Base-by-base conservation (phyloP, 2,797 vertebrate genomes). In the Somateria mollissima region DNA sequence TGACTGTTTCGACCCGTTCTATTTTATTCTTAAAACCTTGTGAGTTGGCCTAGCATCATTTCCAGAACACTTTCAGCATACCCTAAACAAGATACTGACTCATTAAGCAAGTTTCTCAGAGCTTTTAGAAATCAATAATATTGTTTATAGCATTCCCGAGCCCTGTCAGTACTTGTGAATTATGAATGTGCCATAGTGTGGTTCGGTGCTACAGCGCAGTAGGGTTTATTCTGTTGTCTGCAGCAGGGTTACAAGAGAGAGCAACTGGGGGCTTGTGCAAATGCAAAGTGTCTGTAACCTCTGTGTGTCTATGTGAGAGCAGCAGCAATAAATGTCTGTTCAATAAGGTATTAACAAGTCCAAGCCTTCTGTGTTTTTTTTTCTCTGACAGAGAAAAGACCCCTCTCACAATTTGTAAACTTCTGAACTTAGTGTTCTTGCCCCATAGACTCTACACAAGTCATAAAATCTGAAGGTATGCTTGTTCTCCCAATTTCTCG, bases 381-480 rank as follows among this genome's bases (percentile, higher is more conserved):
- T 56, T 18, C 13, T 88, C 47, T 62, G 43, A 36, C n/a, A 73
- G 64, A 75, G 41, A 61, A 65, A 27, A 95, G 73, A 65, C 57
- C 74, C 10, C 27, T 77, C 19, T 90, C 49, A 69, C 17, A 45
- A 32, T 74, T 69, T 75, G 27, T 41, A 77, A 24, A 85, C 66
- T 82, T 89, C 58, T 71, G 80, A 83, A 74, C 32, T 43, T 61
- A 58, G 9, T 37, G 13, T 70, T 91, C 64, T 86, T 94, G 27
- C 30, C 49, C 36, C 1, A 0, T 25, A 84, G 32, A 84, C 13
- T 82, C 57, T 70, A 57, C 61, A 49, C 15, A 62, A 78, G 57
- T 71, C 80, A 92, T 65, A 90, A 86, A 95, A 82, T 61, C 45
- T 94, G 77, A 79, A 90, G 71, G 88, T 90, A 85, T 8, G 20